Evolutionary conservation across 2,888 invertebrate genomes (phyloP).

Genomic region (Ophion costatus): DNA sequence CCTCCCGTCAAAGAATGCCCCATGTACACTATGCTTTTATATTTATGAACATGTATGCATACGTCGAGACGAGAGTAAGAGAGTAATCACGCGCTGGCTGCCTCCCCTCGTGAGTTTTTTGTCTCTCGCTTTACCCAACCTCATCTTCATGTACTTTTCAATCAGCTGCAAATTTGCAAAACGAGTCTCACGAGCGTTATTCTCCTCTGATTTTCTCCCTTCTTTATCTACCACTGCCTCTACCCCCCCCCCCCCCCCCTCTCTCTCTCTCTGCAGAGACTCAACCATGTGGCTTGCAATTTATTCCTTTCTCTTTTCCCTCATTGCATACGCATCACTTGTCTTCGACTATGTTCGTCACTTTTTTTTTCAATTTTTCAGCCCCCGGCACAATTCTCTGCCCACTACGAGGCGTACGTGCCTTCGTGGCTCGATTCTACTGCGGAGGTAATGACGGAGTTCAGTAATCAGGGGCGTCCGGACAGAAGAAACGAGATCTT

Average conservation of each 20-base stretch:
- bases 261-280: slow-evolving; percentile 13
- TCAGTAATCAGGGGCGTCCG: slow-evolving; percentile 76
- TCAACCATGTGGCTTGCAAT: slow-evolving; percentile 35
- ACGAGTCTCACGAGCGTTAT: slow-evolving; percentile 71
- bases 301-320: slow-evolving; percentile 25
- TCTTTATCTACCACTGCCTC: neutral
- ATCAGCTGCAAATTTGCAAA: slow-evolving; percentile 79
- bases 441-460: slow-evolving; percentile 74
- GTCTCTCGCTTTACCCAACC: slow-evolving; percentile 50
- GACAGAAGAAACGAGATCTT: slow-evolving; percentile 61
- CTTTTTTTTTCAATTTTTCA: slow-evolving; percentile 27
- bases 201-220: slow-evolving; percentile 13
- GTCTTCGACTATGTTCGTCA: slow-evolving; percentile 29
- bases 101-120: slow-evolving; percentile 57
- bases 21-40: neutral
- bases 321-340: slow-evolving; percentile 13
- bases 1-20: neutral
- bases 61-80: slow-evolving; percentile 62
- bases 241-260: neutral
- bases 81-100: slow-evolving; percentile 69
- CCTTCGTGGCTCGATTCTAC: slow-evolving; percentile 43
- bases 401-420: slow-evolving; percentile 14
- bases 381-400: slow-evolving; percentile 36
- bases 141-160: slow-evolving; percentile 73
- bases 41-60: slow-evolving; percentile 10